Evolutionary conservation across 2,888 invertebrate species (phyloP), one percentile per base, ranked within the genome.

Genomic region (Troides helena): DNA sequence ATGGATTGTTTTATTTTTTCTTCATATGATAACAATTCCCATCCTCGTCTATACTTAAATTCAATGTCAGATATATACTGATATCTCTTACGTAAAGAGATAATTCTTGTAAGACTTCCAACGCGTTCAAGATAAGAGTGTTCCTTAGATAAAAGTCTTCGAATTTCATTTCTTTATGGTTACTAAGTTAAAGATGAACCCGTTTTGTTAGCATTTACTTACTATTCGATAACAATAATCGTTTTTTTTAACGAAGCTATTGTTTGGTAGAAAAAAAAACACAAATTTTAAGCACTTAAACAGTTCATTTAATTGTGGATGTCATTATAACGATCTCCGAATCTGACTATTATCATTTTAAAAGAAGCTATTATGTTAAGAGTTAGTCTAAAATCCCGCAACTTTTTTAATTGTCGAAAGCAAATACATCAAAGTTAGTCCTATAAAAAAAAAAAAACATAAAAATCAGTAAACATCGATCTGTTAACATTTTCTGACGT

Each of bases 31-130:
- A 57, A 7, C 21, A 21, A 23, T 8, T 57, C 23, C 21, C 57
- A 8, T 8, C 23, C 30, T 57, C 39, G 69, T 53, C 46, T 50
- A 65, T 59, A 60, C 14, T 53, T 43, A 63, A 57, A 56, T 61
- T 72, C 74, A 75, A 74, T 74, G 74, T 72, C 73, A 73, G 61
- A 68, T 50, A 67, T 25, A 67, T 17, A 8, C 60, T 53, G 71
- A 72, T 76, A 76, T 74, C 73, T 71, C 62, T 72, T 71, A 72
- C 62, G 72, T 72, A 73, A 75, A 70, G 63, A 72, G 73, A 76
- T 75, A 72, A 71, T 59, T 63, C 68, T 72, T 69, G 63, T 73
- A 69, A 65, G 72, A 70, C 74, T 74, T 74, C 72, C 65, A 65
- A 72, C 67, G 57, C 59, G 68, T 72, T 63, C 61, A 30, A 73